Conservation (phyloP, 2,113 vertebrate genomes). For the Meles meles region DNA sequence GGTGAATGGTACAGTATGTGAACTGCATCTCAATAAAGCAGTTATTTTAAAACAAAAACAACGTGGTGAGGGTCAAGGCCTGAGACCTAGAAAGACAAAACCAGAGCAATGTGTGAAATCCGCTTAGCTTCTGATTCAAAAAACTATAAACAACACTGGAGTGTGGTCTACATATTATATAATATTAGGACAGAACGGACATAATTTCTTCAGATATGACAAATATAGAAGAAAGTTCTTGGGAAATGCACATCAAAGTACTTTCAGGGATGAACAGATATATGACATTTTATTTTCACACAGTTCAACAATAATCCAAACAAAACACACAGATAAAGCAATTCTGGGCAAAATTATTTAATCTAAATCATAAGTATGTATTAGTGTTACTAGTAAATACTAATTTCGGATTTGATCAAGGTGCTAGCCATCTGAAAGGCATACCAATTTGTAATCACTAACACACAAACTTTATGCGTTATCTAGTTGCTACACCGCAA, state of each 20-base stretch:
- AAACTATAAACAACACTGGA: not conserved
- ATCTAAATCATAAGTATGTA: not conserved
- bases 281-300: not conserved
- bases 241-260: not conserved
- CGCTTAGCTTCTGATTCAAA: not conserved
- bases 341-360: slow-evolving; percentile 24
- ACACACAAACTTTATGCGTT: not conserved
- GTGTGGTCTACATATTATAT: not conserved
- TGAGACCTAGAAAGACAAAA: not conserved
- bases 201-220: not conserved
- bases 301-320: not conserved
- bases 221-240: not conserved
- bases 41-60: not conserved
- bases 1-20: not conserved
- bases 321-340: not conserved
- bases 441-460: not conserved
- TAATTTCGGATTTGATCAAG: not conserved
- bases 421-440: not conserved
- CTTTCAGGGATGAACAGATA: not conserved
- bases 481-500: not conserved
- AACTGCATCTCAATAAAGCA: not conserved
- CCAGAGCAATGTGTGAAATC: not conserved
- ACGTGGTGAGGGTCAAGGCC: not conserved
- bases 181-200: not conserved
- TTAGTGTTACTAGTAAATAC: not conserved